Percentiles rank a stretch among this genome's conserved stretches.
phyloP scores from a whole-genome alignment of 2,888 invertebrate species.

The Pasiphila rectangulata region DNA sequence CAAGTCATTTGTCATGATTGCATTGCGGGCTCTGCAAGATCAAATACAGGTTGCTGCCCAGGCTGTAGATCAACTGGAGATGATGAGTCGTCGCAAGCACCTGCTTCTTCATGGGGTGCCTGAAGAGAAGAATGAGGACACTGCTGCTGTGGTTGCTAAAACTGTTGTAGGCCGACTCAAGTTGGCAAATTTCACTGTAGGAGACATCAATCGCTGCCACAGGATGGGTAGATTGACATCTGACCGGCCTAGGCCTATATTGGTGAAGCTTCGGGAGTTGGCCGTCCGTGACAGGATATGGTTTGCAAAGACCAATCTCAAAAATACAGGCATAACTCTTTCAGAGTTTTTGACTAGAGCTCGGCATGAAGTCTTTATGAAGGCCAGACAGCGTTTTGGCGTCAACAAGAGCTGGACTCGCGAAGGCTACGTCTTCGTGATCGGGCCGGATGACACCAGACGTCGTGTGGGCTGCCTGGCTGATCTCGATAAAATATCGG shows the following conservation, averaged over 20 bases:
- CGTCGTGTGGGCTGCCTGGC: too few relatives aligned
- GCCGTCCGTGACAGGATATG: neutral
- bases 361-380: neutral
- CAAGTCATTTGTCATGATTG: neutral
- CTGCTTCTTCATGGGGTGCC: neutral
- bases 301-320: conserved; percentile 1
- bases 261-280: neutral
- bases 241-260: neutral
- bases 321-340: neutral
- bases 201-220: neutral
- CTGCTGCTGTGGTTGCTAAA: neutral
- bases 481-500: too few relatives aligned
- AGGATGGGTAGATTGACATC: neutral
- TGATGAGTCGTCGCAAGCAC: neutral
- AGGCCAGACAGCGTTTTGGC: neutral
- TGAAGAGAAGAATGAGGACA: neutral
- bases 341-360: neutral
- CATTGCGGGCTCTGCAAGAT: neutral
- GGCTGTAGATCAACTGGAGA: neutral
- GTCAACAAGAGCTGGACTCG: neutral
- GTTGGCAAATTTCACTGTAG: neutral
- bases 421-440: neutral
- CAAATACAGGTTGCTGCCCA: neutral
- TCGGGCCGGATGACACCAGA: too few relatives aligned
- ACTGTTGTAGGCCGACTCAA: neutral